A percentile compares a stretch with the other conserved stretches of the same genome.
Conservation (phyloP, 1,140 invertebrate genomes). For the Lepidurus couesii region DNA sequence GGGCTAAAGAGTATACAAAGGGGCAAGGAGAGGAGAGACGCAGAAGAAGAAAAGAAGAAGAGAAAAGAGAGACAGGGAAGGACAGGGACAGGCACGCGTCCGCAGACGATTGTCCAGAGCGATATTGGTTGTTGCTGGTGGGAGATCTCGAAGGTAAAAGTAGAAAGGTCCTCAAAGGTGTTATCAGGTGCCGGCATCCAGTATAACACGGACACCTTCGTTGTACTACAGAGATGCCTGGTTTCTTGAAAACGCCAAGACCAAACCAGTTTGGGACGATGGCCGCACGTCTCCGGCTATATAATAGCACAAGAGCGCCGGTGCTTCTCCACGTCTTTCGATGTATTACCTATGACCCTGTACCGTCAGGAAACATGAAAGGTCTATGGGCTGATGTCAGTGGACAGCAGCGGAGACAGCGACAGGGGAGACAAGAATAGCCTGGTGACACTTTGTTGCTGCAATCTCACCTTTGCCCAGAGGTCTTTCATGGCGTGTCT, state of each 20-base stretch:
- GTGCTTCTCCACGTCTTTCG: not conserved
- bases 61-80: too few relatives aligned
- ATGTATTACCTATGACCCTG: too few relatives aligned
- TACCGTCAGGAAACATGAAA: too few relatives aligned
- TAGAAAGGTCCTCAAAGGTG: not conserved
- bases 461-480: too few relatives aligned
- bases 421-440: too few relatives aligned
- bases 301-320: not conserved
- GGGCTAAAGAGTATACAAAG: not conserved
- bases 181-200: conserved; percentile 17
- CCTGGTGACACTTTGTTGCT: too few relatives aligned
- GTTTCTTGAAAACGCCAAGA: not conserved
- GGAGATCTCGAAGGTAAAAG: conserved; percentile 1
- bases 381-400: too few relatives aligned
- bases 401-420: too few relatives aligned
- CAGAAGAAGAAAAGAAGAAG: too few relatives aligned
- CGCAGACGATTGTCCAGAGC: not conserved
- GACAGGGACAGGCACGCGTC: conserved; percentile 7
- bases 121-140: conserved; percentile 18
- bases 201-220: conserved; percentile 6
- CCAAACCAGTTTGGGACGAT: not conserved
- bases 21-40: not conserved
- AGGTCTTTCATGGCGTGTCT: too few relatives aligned
- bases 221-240: not conserved
- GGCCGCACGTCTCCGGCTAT: not conserved